Evolutionary conservation across 2,797 vertebrate genomes (phyloP).

Genomic region (Enteromius fasciolatus): DNA sequence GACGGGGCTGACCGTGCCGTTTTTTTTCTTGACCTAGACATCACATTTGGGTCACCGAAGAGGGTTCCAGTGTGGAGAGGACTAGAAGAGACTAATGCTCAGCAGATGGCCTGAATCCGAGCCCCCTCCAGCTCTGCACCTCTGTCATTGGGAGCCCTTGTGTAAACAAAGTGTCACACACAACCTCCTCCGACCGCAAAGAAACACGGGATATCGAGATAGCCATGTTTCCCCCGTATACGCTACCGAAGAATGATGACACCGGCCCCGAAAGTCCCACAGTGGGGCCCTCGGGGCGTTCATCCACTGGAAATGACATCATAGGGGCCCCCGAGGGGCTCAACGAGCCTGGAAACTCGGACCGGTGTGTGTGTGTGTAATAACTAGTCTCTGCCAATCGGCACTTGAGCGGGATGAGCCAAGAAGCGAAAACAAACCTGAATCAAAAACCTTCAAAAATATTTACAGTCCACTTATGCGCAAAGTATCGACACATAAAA

Average conservation of each 20-base stretch:
- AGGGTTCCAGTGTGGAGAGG: constrained; percentile 42
- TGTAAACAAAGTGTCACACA: constrained; percentile 63
- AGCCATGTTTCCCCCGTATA: constrained; percentile 55
- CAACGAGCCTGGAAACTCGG: constrained; percentile 21
- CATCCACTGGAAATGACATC: constrained; percentile 58
- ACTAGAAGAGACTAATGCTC: constrained; percentile 57
- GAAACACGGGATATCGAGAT: constrained; percentile 59
- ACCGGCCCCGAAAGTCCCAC: constrained; percentile 51
- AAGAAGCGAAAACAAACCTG: constrained; percentile 17
- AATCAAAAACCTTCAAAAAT: constrained; percentile 12
- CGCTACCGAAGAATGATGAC: constrained; percentile 60
- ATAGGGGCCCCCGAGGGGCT: constrained; percentile 19
- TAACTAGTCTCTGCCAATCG: constrained; percentile 30
- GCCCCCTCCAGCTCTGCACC: constrained; percentile 45
- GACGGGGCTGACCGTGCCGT: constrained; percentile 33
- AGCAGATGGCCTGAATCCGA: constrained; percentile 61
- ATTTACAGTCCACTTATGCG: constrained; percentile 27
- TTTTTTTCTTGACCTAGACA: constrained; percentile 42
- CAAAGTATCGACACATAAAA: constrained; percentile 26
- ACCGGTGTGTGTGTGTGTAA: constrained; percentile 11
- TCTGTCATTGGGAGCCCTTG: constrained; percentile 59
- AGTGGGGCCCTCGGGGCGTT: constrained; percentile 44
- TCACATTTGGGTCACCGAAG: constrained; percentile 49
- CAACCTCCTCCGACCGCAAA: constrained; percentile 60
- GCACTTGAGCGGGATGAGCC: constrained; percentile 19